A percentile compares a stretch with the other conserved stretches of the same genome.
Conservation (phyloP, 2,888 invertebrate genomes). For the Apamea crenata region DNA sequence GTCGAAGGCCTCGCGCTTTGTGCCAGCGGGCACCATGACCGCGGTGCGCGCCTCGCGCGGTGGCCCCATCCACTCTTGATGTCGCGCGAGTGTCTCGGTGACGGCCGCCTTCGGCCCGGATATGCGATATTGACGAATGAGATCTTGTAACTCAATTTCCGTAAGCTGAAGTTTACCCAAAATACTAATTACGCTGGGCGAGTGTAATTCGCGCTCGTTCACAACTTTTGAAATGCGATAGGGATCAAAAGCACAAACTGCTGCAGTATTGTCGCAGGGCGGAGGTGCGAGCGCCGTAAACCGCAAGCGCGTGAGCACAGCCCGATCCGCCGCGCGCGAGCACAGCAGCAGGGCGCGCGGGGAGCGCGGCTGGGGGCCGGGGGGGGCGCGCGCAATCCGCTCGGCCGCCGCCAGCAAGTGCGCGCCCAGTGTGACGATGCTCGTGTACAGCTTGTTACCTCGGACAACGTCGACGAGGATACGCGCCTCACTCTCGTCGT, state of each 20-base stretch:
- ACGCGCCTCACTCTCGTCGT: slow-evolving; percentile 73
- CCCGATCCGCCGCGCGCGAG: slow-evolving; percentile 72
- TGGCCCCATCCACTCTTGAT: slow-evolving; percentile 66
- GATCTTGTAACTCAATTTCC: slow-evolving; percentile 68
- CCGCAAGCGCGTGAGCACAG: slow-evolving; percentile 26
- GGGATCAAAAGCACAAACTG: slow-evolving; percentile 81
- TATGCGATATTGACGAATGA: slow-evolving; percentile 62
- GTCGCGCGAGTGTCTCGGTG: slow-evolving; percentile 63
- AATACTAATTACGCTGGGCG: slow-evolving; percentile 76
- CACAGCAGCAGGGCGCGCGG: slow-evolving; percentile 66
- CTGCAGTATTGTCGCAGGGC: slow-evolving; percentile 71
- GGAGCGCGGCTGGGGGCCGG: slow-evolving; percentile 32
- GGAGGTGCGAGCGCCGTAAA: slow-evolving; percentile 70
- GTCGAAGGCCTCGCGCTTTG: slow-evolving; percentile 73
- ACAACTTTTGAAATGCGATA: slow-evolving; percentile 80
- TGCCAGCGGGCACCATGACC: slow-evolving; percentile 64
- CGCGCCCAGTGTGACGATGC: slow-evolving; percentile 65
- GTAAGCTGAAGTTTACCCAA: slow-evolving; percentile 74
- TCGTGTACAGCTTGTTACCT: slow-evolving; percentile 68
- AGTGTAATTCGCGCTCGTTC: slow-evolving; percentile 75
- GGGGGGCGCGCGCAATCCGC: slow-evolving; percentile 33
- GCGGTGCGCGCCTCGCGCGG: slow-evolving; percentile 74
- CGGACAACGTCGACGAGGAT: slow-evolving; percentile 69
- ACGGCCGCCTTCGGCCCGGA: slow-evolving; percentile 70
- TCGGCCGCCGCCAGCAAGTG: slow-evolving; percentile 62